These are phyloP conservation scores for Phymanthus crucifer DNA, from an alignment of 92 coral and sea anemone genomes.

Conservation along the genomic window DNA sequence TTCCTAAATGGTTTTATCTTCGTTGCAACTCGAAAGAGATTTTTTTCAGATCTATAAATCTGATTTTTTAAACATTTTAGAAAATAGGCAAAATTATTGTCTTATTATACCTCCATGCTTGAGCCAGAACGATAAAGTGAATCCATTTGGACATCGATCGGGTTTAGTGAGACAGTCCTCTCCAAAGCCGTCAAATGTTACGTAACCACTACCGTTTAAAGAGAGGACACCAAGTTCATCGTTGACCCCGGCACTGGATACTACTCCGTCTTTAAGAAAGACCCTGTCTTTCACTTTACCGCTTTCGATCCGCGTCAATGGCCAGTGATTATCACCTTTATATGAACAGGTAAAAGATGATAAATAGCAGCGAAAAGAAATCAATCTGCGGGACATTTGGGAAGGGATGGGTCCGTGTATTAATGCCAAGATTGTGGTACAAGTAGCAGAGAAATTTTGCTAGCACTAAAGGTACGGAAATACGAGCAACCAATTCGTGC, in stretches of 20 bases:
- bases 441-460: no score
- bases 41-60: background rate
- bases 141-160: constrained; percentile 34
- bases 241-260: constrained; percentile 17
- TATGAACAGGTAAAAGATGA: background rate
- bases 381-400: background rate
- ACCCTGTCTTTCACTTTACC: constrained; percentile 2
- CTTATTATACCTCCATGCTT: constrained; percentile 51
- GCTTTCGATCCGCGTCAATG: constrained; percentile 24
- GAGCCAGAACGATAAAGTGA: constrained; percentile 60
- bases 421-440: no score
- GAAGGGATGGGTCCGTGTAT: no score
- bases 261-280: constrained; percentile 19
- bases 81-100: background rate
- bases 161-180: constrained; percentile 48
- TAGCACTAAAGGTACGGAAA: no score
- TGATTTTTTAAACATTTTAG: background rate
- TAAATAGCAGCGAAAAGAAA: background rate
- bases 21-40: no score
- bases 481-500: no score
- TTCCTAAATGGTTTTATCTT: no score
- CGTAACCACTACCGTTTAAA: constrained; percentile 26
- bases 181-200: constrained; percentile 17
- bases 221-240: constrained; percentile 42
- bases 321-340: constrained; percentile 41